A percentile compares a stretch with the other conserved stretches of the same genome.
Evolutionary conservation across 2,113 vertebrate genomes (phyloP).

Genomic region (Tichodroma muraria): DNA sequence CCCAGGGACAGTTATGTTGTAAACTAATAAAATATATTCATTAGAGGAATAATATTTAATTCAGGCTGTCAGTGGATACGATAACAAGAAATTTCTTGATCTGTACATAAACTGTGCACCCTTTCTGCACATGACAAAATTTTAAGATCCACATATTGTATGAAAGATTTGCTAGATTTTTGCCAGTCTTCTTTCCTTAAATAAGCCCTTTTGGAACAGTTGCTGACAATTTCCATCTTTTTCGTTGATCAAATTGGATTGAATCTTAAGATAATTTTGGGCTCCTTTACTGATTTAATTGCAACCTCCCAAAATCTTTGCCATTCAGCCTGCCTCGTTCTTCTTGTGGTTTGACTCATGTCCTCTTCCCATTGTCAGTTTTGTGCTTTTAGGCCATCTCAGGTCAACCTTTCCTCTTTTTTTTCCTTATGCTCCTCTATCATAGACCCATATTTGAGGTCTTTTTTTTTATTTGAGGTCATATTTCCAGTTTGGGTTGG

Average conservation of each 20-base stretch:
- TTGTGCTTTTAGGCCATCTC: background rate
- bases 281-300: background rate
- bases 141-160: background rate
- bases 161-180: background rate
- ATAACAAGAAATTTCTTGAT: background rate
- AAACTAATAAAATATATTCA: background rate
- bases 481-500: accelerated
- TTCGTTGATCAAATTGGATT: background rate
- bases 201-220: background rate
- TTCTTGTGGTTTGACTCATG: accelerated
- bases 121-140: background rate
- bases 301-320: background rate
- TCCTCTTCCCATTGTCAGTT: background rate
- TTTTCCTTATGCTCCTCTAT: background rate
- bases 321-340: background rate
- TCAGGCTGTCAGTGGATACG: background rate
- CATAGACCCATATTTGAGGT: background rate
- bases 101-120: background rate
- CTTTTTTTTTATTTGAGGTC: too few relatives aligned
- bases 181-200: background rate
- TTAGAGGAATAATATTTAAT: background rate
- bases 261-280: background rate
- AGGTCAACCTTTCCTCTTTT: accelerated
- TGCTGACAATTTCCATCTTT: background rate
- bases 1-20: background rate